Base-by-base conservation (phyloP, 2,888 invertebrate species). In the Diaphora mendica region DNA sequence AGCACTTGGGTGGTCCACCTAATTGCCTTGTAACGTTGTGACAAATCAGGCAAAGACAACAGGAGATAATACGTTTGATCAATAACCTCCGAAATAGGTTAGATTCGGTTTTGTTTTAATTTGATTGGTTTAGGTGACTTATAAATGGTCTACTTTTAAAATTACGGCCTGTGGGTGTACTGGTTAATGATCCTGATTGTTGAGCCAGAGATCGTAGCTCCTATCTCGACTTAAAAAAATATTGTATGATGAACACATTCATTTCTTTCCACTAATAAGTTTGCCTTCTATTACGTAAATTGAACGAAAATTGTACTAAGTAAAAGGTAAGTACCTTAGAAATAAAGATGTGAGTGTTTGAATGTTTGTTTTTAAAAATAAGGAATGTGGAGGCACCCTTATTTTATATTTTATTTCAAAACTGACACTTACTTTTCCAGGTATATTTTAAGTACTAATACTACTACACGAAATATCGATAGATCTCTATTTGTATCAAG, bases 21-120 rank as follows among this genome's bases (percentile, higher is more conserved):
- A 92, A 91, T 91, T 92, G 91, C 89, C 78, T 79, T 82, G 79
- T 86, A 88, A 87, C 87, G 82, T 85, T 85, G 85, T 91, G 91
- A 91, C 91, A 91, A 91, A 91, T 92, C 88, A 85, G 85, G 80
- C 85, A 80, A 85, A 82, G 84, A 84, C 87, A 87, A 89, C 85
- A 88, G 84, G 83, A 88, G 86, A 82, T 84, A 79, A 78, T 75
- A 84, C 83, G 66, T 81, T 86, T 88, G 86, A 89, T 90, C 84
- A 82, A 84, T 81, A 70, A 74, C 76, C 75, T 78, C 71, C 67
- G 55, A 70, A 74, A 65, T 77, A 69, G 65, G 68, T 68, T 44
- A 17, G 30, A 67, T 35, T 68, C 75, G 69, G 71, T 79, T 81
- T 78, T 75, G 44, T 76, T 81, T 73, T 65, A 33, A 73, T 79